phyloP scores from a whole-genome alignment of 2,888 invertebrate genomes.

The Caenorhabditis parvicauda region DNA sequence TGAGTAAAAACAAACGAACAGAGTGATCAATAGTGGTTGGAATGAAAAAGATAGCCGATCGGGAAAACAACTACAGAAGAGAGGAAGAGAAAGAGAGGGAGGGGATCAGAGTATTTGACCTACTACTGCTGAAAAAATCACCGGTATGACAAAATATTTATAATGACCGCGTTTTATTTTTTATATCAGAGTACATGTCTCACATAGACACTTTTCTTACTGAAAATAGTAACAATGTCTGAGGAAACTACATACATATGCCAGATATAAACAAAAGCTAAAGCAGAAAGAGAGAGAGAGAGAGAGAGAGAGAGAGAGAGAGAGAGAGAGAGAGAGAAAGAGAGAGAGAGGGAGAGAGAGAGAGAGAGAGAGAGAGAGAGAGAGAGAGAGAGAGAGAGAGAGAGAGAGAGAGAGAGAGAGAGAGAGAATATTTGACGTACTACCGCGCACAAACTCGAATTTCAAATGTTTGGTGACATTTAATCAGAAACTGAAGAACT shows the following conservation, averaged over 20 bases:
- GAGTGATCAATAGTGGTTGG: slow-evolving; percentile 16
- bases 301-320: slow-evolving; percentile 3
- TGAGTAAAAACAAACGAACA: slow-evolving; percentile 6
- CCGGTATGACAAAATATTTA: neutral
- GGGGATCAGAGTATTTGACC: neutral
- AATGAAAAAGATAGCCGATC: slow-evolving; percentile 12
- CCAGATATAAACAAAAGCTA: neutral
- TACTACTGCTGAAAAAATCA: neutral
- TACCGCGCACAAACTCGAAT: too few relatives aligned
- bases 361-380: slow-evolving; percentile 5
- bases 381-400: slow-evolving; percentile 5
- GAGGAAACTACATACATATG: too few relatives aligned
- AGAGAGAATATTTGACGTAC: too few relatives aligned
- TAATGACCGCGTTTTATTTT: too few relatives aligned
- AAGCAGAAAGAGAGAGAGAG: slow-evolving; percentile 2
- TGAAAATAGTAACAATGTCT: too few relatives aligned
- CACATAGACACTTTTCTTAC: too few relatives aligned
- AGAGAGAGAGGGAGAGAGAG: slow-evolving; percentile 4
- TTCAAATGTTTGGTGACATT: too few relatives aligned
- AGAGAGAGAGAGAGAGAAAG: too few relatives aligned
- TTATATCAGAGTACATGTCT: too few relatives aligned
- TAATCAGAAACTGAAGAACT: too few relatives aligned
- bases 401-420: slow-evolving; percentile 1
- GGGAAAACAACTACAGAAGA: slow-evolving; percentile 8
- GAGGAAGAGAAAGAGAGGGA: neutral